phyloP scores from a whole-genome alignment of 1,140 invertebrate genomes.

The Drosophila virilis region DNA sequence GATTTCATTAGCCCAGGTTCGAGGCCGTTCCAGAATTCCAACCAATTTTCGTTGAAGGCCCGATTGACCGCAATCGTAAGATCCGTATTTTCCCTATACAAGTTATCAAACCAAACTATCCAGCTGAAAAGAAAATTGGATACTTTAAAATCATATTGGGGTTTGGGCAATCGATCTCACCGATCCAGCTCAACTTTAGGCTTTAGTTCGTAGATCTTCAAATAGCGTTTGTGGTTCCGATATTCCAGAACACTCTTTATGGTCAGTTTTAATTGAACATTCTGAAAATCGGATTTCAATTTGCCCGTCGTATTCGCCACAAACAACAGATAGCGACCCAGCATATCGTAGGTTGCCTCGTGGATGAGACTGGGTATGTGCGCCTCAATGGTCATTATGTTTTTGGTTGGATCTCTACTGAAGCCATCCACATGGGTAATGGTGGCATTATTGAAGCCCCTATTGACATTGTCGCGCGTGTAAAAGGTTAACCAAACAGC shows the following conservation, averaged over 20 bases:
- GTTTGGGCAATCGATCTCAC: conserved; percentile 32
- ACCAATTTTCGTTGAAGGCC: conserved; percentile 53
- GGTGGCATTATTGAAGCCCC: conserved; percentile 51
- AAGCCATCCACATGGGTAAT: conserved; percentile 57
- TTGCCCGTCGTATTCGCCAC: conserved; percentile 46
- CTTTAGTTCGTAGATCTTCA: conserved; percentile 50
- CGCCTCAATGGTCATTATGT: conserved; percentile 13
- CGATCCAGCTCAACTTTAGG: conserved; percentile 51
- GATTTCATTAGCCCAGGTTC: conserved; percentile 29
- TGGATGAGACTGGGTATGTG: conserved; percentile 30
- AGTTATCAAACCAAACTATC: conserved; percentile 42
- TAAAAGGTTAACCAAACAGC: conserved; percentile 56
- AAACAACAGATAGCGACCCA: conserved; percentile 33
- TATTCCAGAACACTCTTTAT: conserved; percentile 57
- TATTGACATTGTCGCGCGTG: conserved; percentile 24
- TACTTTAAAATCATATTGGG: neutral
- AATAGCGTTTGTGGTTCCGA: conserved; percentile 51
- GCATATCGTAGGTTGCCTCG: conserved; percentile 34
- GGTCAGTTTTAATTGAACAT: conserved; percentile 39
- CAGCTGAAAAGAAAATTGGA: conserved; percentile 33
- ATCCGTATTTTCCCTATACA: conserved; percentile 61
- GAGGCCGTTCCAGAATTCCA: conserved; percentile 57
- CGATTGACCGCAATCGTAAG: conserved; percentile 45
- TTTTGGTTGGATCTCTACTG: conserved; percentile 33
- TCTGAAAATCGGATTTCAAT: conserved; percentile 52